Conservation (phyloP, 2,113 vertebrate genomes). For the Vanacampus margaritifer region DNA sequence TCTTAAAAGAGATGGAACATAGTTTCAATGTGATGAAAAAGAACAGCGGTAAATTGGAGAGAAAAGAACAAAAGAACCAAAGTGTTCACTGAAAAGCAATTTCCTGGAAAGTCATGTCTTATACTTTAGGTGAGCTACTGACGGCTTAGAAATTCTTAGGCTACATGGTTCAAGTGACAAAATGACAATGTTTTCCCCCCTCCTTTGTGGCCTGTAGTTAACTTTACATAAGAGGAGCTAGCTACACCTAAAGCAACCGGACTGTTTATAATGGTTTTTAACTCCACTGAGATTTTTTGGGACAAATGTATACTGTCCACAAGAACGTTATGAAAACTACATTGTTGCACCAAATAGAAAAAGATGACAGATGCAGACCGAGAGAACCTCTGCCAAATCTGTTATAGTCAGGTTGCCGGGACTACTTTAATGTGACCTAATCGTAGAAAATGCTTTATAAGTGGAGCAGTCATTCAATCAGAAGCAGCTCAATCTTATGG, state of each 20-base stretch:
- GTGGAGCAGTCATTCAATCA: constrained; percentile 11
- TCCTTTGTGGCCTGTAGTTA: not conserved
- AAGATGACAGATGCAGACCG: not conserved
- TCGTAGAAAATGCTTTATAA: constrained; percentile 4
- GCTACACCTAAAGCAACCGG: not conserved
- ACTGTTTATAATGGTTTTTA: constrained; percentile 23
- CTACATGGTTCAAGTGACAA: not conserved
- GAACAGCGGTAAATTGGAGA: constrained; percentile 18
- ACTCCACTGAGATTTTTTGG: not conserved
- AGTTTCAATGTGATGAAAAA: constrained; percentile 12
- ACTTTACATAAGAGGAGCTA: not conserved
- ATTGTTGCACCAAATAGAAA: not conserved
- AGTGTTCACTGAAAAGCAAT: constrained; percentile 19
- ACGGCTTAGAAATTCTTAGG: not conserved
- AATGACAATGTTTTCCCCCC: not conserved
- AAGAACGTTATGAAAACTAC: not conserved
- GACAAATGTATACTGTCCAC: not conserved
- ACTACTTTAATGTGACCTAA: not conserved
- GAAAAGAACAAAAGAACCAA: constrained; percentile 8
- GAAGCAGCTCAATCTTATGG: not conserved
- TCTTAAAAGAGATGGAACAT: not conserved
- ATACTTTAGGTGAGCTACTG: constrained; percentile 7
- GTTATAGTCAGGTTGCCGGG: not conserved
- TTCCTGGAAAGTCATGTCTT: not conserved
- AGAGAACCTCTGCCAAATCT: not conserved